A percentile compares a stretch with the other conserved stretches of the same genome.
These are phyloP conservation scores for Oncorhynchus nerka DNA, from an alignment of 2,113 vertebrate genomes.

Conservation along the genomic window DNA sequence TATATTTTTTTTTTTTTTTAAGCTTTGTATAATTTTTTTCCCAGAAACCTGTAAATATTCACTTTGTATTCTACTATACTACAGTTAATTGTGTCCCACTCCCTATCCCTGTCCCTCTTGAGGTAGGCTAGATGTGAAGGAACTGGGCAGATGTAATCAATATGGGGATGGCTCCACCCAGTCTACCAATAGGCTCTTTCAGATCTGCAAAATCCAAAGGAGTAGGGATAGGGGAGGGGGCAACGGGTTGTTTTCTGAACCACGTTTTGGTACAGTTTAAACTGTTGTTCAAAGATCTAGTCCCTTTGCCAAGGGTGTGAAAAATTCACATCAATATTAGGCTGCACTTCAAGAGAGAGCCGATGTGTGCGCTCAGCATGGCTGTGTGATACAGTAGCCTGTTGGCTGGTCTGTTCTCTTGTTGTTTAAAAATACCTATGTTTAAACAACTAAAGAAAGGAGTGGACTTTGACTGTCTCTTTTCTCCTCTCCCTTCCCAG, in stretches of 20 bases:
- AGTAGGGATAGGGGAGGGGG: too few relatives aligned
- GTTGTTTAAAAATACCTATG: not conserved
- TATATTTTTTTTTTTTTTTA: too few relatives aligned
- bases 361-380: not conserved
- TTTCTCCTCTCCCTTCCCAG: conserved; percentile 59
- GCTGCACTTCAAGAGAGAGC: not conserved
- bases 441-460: too few relatives aligned
- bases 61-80: not conserved
- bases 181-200: too few relatives aligned
- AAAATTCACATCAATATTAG: too few relatives aligned
- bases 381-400: not conserved
- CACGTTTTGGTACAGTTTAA: too few relatives aligned
- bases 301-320: too few relatives aligned
- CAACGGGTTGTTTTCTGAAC: too few relatives aligned
- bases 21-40: not conserved
- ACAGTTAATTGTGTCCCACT: not conserved
- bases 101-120: not conserved
- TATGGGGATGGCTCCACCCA: too few relatives aligned
- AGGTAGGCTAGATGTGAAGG: not conserved
- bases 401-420: not conserved
- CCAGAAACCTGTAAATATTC: not conserved
- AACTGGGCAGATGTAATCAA: not conserved
- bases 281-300: not conserved
- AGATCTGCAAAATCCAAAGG: too few relatives aligned
- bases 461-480: not conserved